These are phyloP conservation scores for Drosophila eugracilis DNA, from an alignment of 1,140 invertebrate genomes.

Conservation along the genomic window DNA sequence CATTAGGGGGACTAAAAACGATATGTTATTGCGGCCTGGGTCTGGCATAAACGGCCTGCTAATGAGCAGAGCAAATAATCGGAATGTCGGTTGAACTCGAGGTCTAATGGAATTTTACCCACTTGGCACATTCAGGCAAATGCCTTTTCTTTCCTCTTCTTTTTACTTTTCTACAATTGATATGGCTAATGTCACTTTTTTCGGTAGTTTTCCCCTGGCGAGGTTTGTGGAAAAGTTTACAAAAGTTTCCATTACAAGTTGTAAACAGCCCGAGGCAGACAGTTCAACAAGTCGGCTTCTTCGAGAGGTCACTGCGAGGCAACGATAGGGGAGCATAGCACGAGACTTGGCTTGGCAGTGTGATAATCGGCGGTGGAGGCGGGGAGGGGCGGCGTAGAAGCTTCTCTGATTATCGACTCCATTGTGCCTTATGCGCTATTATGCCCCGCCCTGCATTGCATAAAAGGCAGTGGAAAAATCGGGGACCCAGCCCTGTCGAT, in stretches of 20 bases:
- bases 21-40: slow-evolving; percentile 3
- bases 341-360: slow-evolving; percentile 57
- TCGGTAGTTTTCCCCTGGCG: slow-evolving; percentile 56
- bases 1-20: slow-evolving; percentile 7
- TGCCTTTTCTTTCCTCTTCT: slow-evolving; percentile 22
- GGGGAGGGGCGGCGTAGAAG: background rate
- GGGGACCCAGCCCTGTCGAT: slow-evolving; percentile 2
- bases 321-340: slow-evolving; percentile 37
- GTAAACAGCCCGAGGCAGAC: slow-evolving; percentile 61
- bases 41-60: slow-evolving; percentile 53
- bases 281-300: slow-evolving; percentile 63
- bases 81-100: slow-evolving; percentile 31
- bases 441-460: slow-evolving; percentile 25
- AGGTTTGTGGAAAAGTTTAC: slow-evolving; percentile 63
- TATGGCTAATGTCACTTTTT: slow-evolving; percentile 28
- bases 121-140: slow-evolving; percentile 59
- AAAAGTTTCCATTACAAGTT: slow-evolving; percentile 75
- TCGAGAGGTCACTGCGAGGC: slow-evolving; percentile 56
- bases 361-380: slow-evolving; percentile 49
- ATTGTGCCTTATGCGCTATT: slow-evolving; percentile 31
- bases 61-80: slow-evolving; percentile 64
- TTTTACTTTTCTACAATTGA: slow-evolving; percentile 23
- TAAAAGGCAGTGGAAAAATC: slow-evolving; percentile 30
- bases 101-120: slow-evolving; percentile 74
- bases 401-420: slow-evolving; percentile 36